These are phyloP conservation scores for Taxidea taxus DNA, from an alignment of 2,113 vertebrate species.

Conservation along the genomic window DNA sequence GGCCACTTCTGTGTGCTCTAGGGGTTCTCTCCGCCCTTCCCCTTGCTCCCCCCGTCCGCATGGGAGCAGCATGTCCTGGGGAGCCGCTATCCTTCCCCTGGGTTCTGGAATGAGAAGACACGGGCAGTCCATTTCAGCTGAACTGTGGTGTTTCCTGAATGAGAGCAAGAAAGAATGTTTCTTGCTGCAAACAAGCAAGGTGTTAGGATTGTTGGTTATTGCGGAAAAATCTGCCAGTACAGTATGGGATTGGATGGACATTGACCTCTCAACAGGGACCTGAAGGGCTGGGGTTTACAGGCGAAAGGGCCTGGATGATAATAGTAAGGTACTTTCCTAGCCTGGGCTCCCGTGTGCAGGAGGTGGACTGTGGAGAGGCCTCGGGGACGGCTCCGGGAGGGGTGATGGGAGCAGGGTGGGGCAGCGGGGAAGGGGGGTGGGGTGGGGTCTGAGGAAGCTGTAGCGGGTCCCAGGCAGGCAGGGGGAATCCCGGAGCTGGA, in stretches of 20 bases:
- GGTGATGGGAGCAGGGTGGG: fast-evolving
- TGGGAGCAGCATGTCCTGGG: fast-evolving
- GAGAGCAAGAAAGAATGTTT: not conserved
- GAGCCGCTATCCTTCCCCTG: fast-evolving
- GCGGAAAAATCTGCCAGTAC: not conserved
- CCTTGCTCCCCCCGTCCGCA: not conserved
- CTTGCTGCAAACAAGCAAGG: not conserved
- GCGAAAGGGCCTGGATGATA: no score
- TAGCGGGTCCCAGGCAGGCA: fast-evolving
- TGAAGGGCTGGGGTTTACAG: not conserved
- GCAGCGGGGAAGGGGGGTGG: not conserved
- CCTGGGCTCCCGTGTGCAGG: not conserved
- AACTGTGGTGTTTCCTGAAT: fast-evolving
- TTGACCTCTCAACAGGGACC: fast-evolving
- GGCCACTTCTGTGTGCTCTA: fast-evolving
- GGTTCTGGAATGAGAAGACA: not conserved
- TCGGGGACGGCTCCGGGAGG: fast-evolving
- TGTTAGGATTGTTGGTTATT: not conserved
- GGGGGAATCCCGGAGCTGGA: fast-evolving
- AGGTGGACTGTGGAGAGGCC: fast-evolving
- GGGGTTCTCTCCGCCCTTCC: not conserved
- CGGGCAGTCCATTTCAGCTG: no score
- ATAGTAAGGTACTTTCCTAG: not conserved
- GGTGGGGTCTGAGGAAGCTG: not conserved
- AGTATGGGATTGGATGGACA: fast-evolving